A percentile compares a stretch with the other conserved stretches of the same genome.
Evolutionary conservation across 1,140 invertebrate species (phyloP).

Genomic region (Microplitis mediator): DNA sequence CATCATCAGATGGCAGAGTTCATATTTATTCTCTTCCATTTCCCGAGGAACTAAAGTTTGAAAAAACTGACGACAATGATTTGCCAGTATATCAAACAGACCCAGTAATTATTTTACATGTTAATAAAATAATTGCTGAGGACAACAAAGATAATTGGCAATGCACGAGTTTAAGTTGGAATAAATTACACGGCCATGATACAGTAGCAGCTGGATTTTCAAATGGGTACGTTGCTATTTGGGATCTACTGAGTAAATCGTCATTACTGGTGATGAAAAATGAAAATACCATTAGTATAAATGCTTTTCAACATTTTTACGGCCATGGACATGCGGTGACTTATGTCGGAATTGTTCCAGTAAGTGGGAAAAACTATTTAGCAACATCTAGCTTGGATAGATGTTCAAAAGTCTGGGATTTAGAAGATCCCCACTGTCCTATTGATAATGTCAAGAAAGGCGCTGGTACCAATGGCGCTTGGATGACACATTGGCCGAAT

Average conservation of each 20-base stretch:
- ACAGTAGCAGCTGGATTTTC: slow-evolving; percentile 69
- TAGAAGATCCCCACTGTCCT: slow-evolving; percentile 52
- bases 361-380: slow-evolving; percentile 51
- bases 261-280: slow-evolving; percentile 58
- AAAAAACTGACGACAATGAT: slow-evolving; percentile 29
- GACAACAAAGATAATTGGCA: slow-evolving; percentile 49
- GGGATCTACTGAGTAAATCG: slow-evolving; percentile 64
- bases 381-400: slow-evolving; percentile 59
- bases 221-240: slow-evolving; percentile 69
- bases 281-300: slow-evolving; percentile 52
- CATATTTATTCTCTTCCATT: slow-evolving; percentile 69
- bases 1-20: slow-evolving; percentile 69
- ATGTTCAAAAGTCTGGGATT: slow-evolving; percentile 60
- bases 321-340: slow-evolving; percentile 57
- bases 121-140: slow-evolving; percentile 42
- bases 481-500: slow-evolving; percentile 58
- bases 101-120: slow-evolving; percentile 52
- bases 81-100: slow-evolving; percentile 54
- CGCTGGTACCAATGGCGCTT: slow-evolving; percentile 51
- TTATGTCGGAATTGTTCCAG: slow-evolving; percentile 53
- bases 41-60: slow-evolving; percentile 52
- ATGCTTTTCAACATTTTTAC: slow-evolving; percentile 56
- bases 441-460: slow-evolving; percentile 46
- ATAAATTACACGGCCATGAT: slow-evolving; percentile 54
- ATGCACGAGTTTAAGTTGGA: slow-evolving; percentile 60